Conservation (phyloP, 1,140 invertebrate genomes). For the Paracyclopina nana region DNA sequence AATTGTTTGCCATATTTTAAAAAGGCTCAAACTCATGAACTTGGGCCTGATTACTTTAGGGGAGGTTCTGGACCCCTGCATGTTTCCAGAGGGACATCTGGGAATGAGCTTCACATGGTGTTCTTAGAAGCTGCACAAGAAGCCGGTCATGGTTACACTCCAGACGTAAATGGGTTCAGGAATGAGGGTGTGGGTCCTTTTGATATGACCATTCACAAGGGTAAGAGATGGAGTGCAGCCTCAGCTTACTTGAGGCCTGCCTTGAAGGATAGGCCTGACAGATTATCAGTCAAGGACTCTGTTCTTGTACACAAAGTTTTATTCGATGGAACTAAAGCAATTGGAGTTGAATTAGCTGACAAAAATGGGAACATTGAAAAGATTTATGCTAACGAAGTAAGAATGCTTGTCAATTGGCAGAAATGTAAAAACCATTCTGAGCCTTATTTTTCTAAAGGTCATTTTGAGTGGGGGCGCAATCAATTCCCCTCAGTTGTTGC, state of each 20-base stretch:
- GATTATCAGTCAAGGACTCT: not conserved
- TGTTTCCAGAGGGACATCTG: constrained; percentile 6
- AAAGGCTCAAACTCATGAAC: constrained; percentile 18
- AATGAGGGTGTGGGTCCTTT: constrained; percentile 1
- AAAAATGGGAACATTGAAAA: not conserved
- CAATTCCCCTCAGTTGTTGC: constrained; percentile 35
- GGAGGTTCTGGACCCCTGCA: constrained; percentile 12
- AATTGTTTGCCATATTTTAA: constrained; percentile 29
- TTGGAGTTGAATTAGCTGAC: constrained; percentile 2
- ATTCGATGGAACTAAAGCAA: constrained; percentile 11
- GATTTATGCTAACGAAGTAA: constrained; percentile 16
- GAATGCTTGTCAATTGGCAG: too few relatives aligned
- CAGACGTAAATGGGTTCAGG: constrained; percentile 16
- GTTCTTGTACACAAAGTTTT: constrained; percentile 2
- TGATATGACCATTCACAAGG: constrained; percentile 24
- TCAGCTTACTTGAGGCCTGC: constrained; percentile 42
- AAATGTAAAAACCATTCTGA: too few relatives aligned
- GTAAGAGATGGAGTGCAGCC: constrained; percentile 33
- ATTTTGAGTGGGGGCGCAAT: constrained; percentile 35
- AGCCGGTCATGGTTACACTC: constrained; percentile 13
- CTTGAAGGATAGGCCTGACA: constrained; percentile 17
- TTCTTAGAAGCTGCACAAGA: constrained; percentile 13
- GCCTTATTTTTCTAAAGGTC: too few relatives aligned
- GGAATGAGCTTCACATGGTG: constrained; percentile 4
- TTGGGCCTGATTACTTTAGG: constrained; percentile 8